Percentiles rank a stretch among this genome's conserved stretches.
phyloP scores from a whole-genome alignment of 2,888 invertebrate species.

The Drosophila demipolita region DNA sequence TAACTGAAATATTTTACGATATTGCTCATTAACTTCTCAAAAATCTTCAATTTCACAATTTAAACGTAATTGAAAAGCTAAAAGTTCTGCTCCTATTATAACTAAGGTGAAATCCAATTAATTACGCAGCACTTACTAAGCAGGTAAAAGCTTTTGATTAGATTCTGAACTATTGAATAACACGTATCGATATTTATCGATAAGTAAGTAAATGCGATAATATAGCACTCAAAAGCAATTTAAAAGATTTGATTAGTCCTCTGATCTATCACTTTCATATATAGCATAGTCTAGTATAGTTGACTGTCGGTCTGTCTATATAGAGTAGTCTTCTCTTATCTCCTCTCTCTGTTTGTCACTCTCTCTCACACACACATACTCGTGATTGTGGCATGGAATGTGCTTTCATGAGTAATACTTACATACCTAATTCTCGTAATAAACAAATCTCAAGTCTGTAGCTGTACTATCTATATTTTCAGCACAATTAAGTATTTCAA shows the following conservation, averaged over 20 bases:
- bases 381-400: constrained; percentile 6
- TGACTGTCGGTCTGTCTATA: neutral
- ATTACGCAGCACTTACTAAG: neutral
- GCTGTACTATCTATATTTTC: constrained; percentile 4
- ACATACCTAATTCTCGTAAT: neutral
- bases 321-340: neutral
- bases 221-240: neutral
- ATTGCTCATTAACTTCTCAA: neutral
- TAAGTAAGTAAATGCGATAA: neutral
- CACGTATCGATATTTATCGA: neutral
- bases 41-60: neutral
- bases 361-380: neutral
- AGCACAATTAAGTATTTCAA: constrained; percentile 5
- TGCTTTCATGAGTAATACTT: neutral
- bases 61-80: neutral
- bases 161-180: neutral
- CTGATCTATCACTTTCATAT: neutral
- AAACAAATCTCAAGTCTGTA: constrained; percentile 1
- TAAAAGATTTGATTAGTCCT: neutral
- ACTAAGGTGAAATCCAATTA: neutral
- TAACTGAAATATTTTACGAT: neutral
- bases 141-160: neutral
- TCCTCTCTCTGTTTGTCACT: neutral
- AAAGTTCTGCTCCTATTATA: neutral
- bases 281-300: neutral